Conservation (phyloP, 2,113 vertebrate genomes). For the Thamnaconus septentrionalis region DNA sequence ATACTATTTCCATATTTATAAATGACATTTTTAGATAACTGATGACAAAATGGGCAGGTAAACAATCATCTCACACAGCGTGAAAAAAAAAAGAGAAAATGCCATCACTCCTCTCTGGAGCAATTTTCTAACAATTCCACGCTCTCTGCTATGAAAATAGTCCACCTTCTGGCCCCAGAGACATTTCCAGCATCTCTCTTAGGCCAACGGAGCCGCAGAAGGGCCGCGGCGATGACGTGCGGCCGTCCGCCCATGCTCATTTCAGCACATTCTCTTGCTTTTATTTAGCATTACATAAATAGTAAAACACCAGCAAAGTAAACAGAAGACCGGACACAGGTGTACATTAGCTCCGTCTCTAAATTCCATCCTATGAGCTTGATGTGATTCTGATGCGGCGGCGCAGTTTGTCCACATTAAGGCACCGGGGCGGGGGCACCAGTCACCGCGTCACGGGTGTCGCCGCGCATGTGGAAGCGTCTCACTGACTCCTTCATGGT, state of each 20-base stretch:
- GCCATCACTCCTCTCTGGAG: slow-evolving; percentile 9
- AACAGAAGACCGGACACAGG: no score
- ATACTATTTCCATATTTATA: slow-evolving; percentile 23
- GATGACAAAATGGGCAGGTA: slow-evolving; percentile 23
- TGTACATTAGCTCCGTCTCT: no score
- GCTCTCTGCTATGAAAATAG: slow-evolving; percentile 25
- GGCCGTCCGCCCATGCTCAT: slow-evolving; percentile 37
- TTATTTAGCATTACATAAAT: no score
- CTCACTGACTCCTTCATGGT: neutral
- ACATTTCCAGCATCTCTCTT: slow-evolving; percentile 9
- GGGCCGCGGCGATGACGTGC: slow-evolving; percentile 4
- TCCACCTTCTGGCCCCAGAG: slow-evolving; percentile 35
- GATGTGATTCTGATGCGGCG: slow-evolving; percentile 2
- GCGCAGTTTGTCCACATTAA: neutral
- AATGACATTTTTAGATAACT: slow-evolving; percentile 21
- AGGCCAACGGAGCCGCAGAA: slow-evolving; percentile 29
- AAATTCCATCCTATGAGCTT: neutral
- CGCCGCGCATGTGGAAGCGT: neutral
- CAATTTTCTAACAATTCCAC: slow-evolving; percentile 27
- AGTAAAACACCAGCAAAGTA: no score
- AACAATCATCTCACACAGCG: slow-evolving; percentile 14
- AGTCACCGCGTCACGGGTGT: neutral
- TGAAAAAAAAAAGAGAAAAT: slow-evolving; percentile 9
- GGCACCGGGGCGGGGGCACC: no score
- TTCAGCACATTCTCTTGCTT: slow-evolving; percentile 38